These are phyloP conservation scores for Rhopalosiphum padi DNA, from an alignment of 1,140 invertebrate genomes.

Conservation along the genomic window DNA sequence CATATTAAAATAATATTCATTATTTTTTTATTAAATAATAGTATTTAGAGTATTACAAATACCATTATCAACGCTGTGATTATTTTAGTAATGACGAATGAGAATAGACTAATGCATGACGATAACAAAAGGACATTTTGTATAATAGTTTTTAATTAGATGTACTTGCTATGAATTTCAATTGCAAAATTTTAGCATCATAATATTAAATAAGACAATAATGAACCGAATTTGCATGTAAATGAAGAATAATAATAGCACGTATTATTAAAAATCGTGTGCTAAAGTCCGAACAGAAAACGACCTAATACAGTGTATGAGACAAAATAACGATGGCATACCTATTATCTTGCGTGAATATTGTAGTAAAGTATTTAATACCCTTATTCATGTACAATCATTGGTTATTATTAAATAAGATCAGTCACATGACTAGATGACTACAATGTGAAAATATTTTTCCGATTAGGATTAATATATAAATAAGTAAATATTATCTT, in stretches of 20 bases:
- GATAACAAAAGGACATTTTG: conserved; percentile 1
- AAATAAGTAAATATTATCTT: too few relatives aligned
- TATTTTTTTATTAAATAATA: neutral
- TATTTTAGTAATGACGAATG: neutral
- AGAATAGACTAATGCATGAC: neutral
- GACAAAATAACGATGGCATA: neutral
- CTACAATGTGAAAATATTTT: neutral
- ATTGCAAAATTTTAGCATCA: conserved; percentile 2
- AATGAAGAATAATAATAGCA: conserved; percentile 31
- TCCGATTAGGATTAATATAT: neutral
- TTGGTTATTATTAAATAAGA: neutral
- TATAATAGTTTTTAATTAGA: conserved; percentile 21
- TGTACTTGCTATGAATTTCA: conserved; percentile 16
- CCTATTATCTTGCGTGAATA: neutral
- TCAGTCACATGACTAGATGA: neutral
- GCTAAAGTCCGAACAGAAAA: neutral
- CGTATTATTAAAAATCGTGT: neutral
- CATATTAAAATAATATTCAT: neutral
- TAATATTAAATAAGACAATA: conserved; percentile 36
- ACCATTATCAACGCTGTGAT: neutral
- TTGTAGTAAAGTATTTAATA: neutral
- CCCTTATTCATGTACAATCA: neutral
- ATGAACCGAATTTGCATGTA: conserved; percentile 26
- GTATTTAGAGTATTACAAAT: neutral
- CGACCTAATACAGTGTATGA: neutral